These are phyloP conservation scores for Gymnoscopelus braueri DNA, from an alignment of 2,797 vertebrate genomes.

Conservation along the genomic window DNA sequence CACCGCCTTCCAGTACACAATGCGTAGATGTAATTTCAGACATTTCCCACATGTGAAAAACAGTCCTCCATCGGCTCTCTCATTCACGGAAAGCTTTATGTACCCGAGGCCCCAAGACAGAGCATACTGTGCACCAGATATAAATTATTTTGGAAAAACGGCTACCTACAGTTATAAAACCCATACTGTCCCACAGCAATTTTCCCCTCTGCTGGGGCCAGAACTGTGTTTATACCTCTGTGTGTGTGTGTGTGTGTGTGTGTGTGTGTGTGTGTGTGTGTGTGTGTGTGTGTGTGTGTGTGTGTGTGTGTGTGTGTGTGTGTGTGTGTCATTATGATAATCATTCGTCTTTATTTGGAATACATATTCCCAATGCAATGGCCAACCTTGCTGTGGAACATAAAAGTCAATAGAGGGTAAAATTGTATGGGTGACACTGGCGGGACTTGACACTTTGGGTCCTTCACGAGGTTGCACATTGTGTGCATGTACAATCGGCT, in stretches of 20 bases:
- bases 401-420: constrained; percentile 74
- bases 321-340: constrained; percentile 60
- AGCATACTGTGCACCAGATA: neutral
- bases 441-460: constrained; percentile 67
- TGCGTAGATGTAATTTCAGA: too few species aligned
- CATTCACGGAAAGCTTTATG: neutral
- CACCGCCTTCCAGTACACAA: too few species aligned
- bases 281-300: neutral
- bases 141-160: neutral
- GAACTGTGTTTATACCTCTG: constrained; percentile 44
- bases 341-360: constrained; percentile 64
- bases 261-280: neutral
- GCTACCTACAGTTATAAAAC: constrained; percentile 5
- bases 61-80: neutral
- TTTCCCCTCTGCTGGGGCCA: constrained; percentile 21
- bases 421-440: constrained; percentile 67
- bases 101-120: neutral
- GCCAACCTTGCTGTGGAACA: constrained; percentile 66
- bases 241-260: neutral
- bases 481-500: constrained; percentile 60
- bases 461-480: constrained; percentile 52
- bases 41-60: too few species aligned
- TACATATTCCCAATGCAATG: constrained; percentile 54
- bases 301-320: neutral
- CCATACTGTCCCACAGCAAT: constrained; percentile 34